Evolutionary conservation across 35 echinoderm and acorn worm species (phyloP), one percentile per base, ranked within the genome.

Genomic region (Strongylocentrotus purpuratus): DNA sequence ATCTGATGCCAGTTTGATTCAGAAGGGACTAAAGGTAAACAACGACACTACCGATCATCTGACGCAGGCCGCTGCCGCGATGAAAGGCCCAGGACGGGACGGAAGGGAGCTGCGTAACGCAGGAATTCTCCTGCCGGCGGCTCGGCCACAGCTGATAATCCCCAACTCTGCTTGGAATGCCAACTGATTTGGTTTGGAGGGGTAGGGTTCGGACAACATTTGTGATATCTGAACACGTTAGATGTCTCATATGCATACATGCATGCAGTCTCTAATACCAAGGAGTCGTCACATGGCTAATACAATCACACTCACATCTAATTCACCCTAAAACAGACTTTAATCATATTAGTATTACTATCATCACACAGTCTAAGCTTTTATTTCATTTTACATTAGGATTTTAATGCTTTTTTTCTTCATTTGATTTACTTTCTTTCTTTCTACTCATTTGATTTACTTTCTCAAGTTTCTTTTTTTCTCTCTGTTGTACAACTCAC

Each of bases 51-150:
- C 91, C 46, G 91, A 93, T 93, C 91, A 93, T 93, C 91, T 93
- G 91, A 93, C 47, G 91, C 91, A 14, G 48, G 91, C 91, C 91
- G 91, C 91, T 93, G 91, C 91, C 91, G 91, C 91, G 91, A 93
- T 93, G 91, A 93, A 93, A 93, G 48, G 91, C 28, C 33, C 33
- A 10, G 32, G 45, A 33, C 33, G 87, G 45, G 45, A 86, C 33
- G 48, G 91, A 58, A 31, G 91, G 46, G 31, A n/a, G 31, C 33
- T 46, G 91, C 91, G 48, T 32, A 47, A 93, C 46, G 46, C 31
- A 46, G 91, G 91, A 93, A 93, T 93, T 93, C 48, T 31, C 91
- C 48, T 25, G 48, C 48, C 46, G 48, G 46, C n/a, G 45, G n/a
- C 13, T 93, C n/a, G 46, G 48, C 87, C 87, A 33, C 33, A 46